These are phyloP conservation scores for Drosophila greeni DNA, from an alignment of 2,888 invertebrate species.

Conservation along the genomic window DNA sequence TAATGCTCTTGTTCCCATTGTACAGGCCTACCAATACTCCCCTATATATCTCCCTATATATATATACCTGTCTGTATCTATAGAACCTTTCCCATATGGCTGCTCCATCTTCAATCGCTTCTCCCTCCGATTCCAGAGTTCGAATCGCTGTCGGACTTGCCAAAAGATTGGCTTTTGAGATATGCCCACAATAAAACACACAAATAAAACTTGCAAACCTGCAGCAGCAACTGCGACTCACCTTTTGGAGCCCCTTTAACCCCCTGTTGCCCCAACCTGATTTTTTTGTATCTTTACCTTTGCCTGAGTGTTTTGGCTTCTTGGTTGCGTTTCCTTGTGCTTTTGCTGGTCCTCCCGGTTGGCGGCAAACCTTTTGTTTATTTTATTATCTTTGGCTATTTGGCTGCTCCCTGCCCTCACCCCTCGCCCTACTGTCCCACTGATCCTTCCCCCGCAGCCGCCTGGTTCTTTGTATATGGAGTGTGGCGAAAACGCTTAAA, in stretches of 20 bases:
- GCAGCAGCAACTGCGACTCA: slow-evolving; percentile 57
- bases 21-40: slow-evolving; percentile 7
- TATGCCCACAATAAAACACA: slow-evolving; percentile 73
- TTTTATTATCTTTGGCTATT: slow-evolving; percentile 72
- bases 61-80: not conserved
- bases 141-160: slow-evolving; percentile 54
- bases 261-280: not conserved
- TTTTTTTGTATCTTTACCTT: slow-evolving; percentile 1
- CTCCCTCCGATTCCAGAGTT: slow-evolving; percentile 43
- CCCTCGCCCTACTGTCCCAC: slow-evolving; percentile 11
- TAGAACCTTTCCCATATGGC: slow-evolving; percentile 29
- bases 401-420: slow-evolving; percentile 48
- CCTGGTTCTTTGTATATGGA: slow-evolving; percentile 71
- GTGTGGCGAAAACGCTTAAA: slow-evolving; percentile 76
- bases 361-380: slow-evolving; percentile 71
- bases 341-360: slow-evolving; percentile 32
- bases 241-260: slow-evolving; percentile 49
- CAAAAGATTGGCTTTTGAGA: slow-evolving; percentile 71
- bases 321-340: slow-evolving; percentile 59
- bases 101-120: slow-evolving; percentile 34
- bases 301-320: slow-evolving; percentile 44
- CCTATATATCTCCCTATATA: not conserved
- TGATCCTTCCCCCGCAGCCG: slow-evolving; percentile 16
- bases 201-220: slow-evolving; percentile 71
- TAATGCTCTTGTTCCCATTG: slow-evolving; percentile 14